Base-by-base conservation (phyloP, 2,888 invertebrate genomes). In the Andrena minutula region DNA sequence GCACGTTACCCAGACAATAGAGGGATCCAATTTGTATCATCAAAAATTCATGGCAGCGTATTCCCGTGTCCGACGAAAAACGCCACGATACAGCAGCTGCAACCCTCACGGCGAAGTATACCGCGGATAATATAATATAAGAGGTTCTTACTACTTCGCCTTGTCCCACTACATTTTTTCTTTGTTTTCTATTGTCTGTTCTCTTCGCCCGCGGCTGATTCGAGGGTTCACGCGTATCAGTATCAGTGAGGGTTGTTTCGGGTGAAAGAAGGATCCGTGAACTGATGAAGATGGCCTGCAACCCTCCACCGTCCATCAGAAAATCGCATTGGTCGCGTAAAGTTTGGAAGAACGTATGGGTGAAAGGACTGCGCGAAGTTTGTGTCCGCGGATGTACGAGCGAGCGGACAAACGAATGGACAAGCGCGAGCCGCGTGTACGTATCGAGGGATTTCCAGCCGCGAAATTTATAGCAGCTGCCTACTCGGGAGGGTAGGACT, bases 11-110 rank as follows among this genome's bases (percentile, higher is more conserved):
- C 73, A 72, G 73, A 87, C 90, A 87, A 88, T 90, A 85, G 89
- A 82, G 84, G 89, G 89, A 90, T 91, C 88, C 90, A 91, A 91
- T 91, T 90, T 90, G 90, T 90, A 91, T 91, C 90, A 91, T 91
- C 90, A 91, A 91, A 89, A 91, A 91, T 91, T 90, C 91, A 90
- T 90, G 89, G 89, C 75, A 82, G 76, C 89, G 82, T 74, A 79
- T 82, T 83, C 84, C 85, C 74, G 78, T 82, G 84, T 84, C 85
- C 89, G 71, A 84, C 82, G 86, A 80, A 84, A 87, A 87, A 87
- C 82, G 80, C 41, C 64, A 23, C 65, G 51, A 75, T 35, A 61
- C 73, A 30, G 63, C 79, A 73, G 74, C 66, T 79, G 82, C 60
- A 51, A 49, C 79, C 64, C 75, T 63, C 76, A 49, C 51, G 51